Conservation (phyloP, 2,888 invertebrate genomes). For the Pandemis cinnamomeana region DNA sequence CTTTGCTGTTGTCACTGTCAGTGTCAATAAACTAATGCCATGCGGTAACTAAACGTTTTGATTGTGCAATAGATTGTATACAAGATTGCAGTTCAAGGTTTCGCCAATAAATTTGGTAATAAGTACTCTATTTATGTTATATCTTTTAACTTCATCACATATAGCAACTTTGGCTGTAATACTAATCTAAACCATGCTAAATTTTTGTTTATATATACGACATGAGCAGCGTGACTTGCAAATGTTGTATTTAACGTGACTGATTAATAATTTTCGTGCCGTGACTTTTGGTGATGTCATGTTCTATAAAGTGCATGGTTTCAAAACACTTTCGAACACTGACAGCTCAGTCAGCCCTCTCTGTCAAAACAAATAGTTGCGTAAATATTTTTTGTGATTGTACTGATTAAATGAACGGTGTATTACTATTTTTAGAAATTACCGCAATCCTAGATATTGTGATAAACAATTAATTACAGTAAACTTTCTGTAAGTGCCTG, state of each 20-base stretch:
- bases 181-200: not conserved
- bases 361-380: not conserved
- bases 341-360: not conserved
- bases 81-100: slow-evolving; percentile 9
- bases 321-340: not conserved
- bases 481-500: not conserved
- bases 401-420: not conserved
- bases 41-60: slow-evolving; percentile 9
- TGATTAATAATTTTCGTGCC: not conserved
- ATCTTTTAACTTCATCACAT: not conserved
- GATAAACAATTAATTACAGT: not conserved
- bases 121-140: not conserved
- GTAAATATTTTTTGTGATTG: not conserved
- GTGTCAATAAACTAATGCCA: not conserved
- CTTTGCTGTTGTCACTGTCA: not conserved
- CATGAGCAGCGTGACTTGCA: not conserved
- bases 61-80: slow-evolving; percentile 14
- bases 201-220: not conserved
- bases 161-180: not conserved
- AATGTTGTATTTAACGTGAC: not conserved
- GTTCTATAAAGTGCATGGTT: not conserved
- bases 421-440: not conserved
- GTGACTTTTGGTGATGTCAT: not conserved
- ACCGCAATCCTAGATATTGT: not conserved
- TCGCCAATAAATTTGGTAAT: not conserved